Percentiles rank a stretch among this genome's conserved stretches.
phyloP scores from a whole-genome alignment of 2,113 vertebrate species.

The Barbus barbus region DNA sequence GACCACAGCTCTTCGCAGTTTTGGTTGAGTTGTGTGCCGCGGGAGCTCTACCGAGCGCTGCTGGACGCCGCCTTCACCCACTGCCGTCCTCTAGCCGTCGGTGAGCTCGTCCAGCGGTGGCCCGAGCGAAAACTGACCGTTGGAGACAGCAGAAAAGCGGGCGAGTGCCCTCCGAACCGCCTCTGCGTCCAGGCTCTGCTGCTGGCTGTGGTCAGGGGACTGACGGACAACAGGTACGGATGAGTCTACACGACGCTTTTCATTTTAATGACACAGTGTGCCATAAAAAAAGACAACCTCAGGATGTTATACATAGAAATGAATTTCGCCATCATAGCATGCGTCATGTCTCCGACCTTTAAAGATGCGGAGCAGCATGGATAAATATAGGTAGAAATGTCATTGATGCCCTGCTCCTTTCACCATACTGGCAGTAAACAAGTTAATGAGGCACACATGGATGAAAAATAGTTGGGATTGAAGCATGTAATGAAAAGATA shows the following conservation, averaged over 20 bases:
- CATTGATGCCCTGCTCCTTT: not conserved
- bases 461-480: not conserved
- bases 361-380: too few relatives aligned
- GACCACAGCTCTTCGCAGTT: conserved; percentile 77
- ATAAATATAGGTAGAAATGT: not conserved
- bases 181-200: conserved; percentile 81
- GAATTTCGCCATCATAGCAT: not conserved
- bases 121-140: conserved; percentile 80
- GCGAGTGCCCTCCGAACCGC: conserved; percentile 71
- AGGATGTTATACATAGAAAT: not conserved
- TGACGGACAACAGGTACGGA: conserved; percentile 70
- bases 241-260: not conserved
- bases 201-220: conserved; percentile 79
- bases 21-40: conserved; percentile 76
- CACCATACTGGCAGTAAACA: not conserved
- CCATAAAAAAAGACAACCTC: not conserved
- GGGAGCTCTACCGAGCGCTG: conserved; percentile 81
- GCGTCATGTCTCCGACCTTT: too few relatives aligned
- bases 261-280: not conserved
- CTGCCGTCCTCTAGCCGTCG: conserved; percentile 77
- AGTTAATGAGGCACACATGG: not conserved
- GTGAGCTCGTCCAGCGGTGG: conserved; percentile 82
- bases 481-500: too few relatives aligned
- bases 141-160: conserved; percentile 69
- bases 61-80: conserved; percentile 82